phyloP scores from a whole-genome alignment of 2,888 invertebrate genomes.

The Brachyptera risi region DNA sequence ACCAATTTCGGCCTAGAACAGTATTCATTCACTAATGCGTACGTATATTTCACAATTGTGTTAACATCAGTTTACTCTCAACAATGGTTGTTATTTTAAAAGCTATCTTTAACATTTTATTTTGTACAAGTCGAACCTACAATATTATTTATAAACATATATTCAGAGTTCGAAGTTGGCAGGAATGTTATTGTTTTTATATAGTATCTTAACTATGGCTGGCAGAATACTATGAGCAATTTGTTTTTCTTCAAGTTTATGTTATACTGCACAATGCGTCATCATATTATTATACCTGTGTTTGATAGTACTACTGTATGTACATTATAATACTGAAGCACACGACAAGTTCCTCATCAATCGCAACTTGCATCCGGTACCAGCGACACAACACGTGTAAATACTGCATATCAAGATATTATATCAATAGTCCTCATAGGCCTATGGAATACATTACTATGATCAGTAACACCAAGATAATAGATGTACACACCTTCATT shows the following conservation, averaged over 20 bases:
- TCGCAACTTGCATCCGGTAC: neutral
- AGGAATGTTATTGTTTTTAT: slow-evolving; percentile 3
- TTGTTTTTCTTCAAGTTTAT: neutral
- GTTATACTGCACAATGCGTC: neutral
- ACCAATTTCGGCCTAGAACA: too few species aligned
- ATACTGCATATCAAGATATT: too few species aligned
- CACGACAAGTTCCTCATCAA: neutral
- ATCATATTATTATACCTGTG: neutral
- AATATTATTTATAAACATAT: neutral
- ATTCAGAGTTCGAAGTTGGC: neutral
- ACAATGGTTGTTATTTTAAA: neutral
- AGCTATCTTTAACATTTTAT: neutral
- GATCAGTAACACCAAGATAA: too few species aligned
- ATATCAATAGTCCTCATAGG: too few species aligned
- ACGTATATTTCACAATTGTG: neutral
- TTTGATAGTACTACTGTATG: neutral
- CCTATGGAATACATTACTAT: too few species aligned
- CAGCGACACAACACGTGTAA: neutral
- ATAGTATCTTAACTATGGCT: slow-evolving; percentile 1
- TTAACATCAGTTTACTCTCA: neutral
- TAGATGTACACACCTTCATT: too few species aligned
- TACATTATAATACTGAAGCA: neutral
- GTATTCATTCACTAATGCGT: too few species aligned
- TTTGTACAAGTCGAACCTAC: slow-evolving; percentile 9
- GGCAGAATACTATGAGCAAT: slow-evolving; percentile 4